Evolutionary conservation across 2,113 vertebrate genomes (phyloP).

Genomic region (Piaya cayana): DNA sequence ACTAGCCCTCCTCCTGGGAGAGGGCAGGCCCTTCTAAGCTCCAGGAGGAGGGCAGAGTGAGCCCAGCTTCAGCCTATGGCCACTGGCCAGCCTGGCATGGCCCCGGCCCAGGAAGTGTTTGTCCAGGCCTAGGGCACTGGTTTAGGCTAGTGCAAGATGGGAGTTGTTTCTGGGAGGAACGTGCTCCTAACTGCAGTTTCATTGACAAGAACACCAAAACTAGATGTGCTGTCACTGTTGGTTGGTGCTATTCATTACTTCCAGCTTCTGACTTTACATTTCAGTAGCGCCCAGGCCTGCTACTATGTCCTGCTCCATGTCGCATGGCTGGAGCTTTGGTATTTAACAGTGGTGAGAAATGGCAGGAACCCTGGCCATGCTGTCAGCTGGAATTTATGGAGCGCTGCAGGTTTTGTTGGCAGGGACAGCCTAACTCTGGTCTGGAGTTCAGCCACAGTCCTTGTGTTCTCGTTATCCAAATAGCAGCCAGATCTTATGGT

Average conservation of each 20-base stretch:
- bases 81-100: not conserved
- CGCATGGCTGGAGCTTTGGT: not conserved
- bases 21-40: constrained; percentile 7
- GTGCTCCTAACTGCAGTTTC: not conserved
- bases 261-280: not conserved
- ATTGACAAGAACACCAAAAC: not conserved
- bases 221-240: not conserved
- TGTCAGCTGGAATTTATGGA: not conserved
- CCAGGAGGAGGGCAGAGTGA: not conserved
- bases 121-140: not conserved
- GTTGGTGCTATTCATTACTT: not conserved
- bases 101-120: rapidly evolving
- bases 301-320: not conserved
- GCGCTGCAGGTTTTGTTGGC: not conserved
- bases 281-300: not conserved
- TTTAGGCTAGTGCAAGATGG: not conserved
- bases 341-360: not conserved
- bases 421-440: not conserved
- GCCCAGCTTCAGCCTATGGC: not conserved
- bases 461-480: not conserved
- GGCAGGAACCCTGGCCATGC: not conserved
- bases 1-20: not conserved
- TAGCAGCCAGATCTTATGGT: not conserved
- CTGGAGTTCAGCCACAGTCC: not conserved
- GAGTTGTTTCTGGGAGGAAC: not conserved